Evolutionary conservation across 2,113 vertebrate genomes (phyloP).

Genomic region (Phaethon lepturus): DNA sequence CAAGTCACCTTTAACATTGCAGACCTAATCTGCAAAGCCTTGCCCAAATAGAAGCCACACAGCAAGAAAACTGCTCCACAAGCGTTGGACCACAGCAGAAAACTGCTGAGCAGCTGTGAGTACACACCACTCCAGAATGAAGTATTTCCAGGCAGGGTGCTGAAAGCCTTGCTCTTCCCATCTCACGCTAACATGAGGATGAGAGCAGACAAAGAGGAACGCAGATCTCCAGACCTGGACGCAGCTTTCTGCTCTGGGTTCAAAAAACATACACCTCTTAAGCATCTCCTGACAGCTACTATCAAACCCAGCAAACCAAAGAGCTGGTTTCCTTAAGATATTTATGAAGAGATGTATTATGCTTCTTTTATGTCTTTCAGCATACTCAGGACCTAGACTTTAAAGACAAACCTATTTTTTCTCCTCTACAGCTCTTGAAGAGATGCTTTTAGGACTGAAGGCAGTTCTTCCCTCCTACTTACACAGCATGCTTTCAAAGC

Average conservation of each 20-base stretch:
- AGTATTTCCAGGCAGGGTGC: background rate
- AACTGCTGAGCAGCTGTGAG: background rate
- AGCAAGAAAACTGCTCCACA: background rate
- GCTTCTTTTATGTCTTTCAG: conserved; percentile 38
- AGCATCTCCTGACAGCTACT: background rate
- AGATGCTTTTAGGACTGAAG: conserved; percentile 5
- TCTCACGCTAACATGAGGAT: background rate
- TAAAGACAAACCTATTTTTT: conserved; percentile 24
- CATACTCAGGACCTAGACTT: background rate
- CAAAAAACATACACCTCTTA: background rate
- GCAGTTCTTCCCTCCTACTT: conserved; percentile 18
- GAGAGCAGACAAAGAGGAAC: background rate
- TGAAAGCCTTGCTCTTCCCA: background rate
- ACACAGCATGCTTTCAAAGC: conserved; percentile 12
- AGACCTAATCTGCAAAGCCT: background rate
- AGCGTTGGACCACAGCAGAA: background rate
- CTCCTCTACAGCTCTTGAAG: conserved; percentile 22
- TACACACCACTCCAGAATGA: accelerated
- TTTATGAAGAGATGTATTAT: conserved; percentile 1
- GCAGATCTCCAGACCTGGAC: background rate
- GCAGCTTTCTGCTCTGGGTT: background rate
- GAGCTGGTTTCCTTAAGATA: background rate
- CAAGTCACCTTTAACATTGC: background rate
- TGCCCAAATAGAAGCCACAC: background rate
- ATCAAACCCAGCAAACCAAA: background rate